Conservation (phyloP, 2,797 vertebrate genomes). For the Sebastes steindachneri region DNA sequence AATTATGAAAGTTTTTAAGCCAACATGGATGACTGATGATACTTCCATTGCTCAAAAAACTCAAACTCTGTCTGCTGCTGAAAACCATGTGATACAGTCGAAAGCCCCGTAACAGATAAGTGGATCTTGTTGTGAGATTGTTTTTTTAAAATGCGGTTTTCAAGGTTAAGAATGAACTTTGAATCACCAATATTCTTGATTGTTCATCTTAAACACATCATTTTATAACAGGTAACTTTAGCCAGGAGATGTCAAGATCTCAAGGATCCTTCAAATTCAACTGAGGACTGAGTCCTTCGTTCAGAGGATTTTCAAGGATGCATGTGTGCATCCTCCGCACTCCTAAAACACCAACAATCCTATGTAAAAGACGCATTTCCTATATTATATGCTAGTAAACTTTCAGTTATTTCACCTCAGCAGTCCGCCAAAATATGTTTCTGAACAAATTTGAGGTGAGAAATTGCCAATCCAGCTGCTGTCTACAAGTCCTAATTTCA, state of each 20-base stretch:
- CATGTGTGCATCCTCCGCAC: too few relatives aligned
- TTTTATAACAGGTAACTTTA: not conserved
- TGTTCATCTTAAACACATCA: fast-evolving
- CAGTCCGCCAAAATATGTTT: too few relatives aligned
- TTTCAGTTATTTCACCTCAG: too few relatives aligned
- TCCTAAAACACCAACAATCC: not conserved
- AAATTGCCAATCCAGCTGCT: too few relatives aligned
- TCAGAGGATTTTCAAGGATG: too few relatives aligned
- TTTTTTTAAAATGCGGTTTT: not conserved
- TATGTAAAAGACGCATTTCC: not conserved
- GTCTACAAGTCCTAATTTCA: not conserved
- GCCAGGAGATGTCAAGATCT: too few relatives aligned
- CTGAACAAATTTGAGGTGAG: too few relatives aligned
- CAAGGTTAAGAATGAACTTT: not conserved
- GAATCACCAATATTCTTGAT: not conserved
- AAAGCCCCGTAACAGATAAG: not conserved
- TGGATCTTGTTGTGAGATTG: not conserved
- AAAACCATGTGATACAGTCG: not conserved
- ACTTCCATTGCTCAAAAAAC: not conserved
- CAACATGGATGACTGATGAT: not conserved
- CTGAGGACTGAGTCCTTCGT: too few relatives aligned
- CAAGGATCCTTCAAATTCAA: not conserved
- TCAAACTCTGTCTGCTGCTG: not conserved
- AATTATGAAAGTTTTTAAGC: not conserved
- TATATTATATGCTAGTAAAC: too few relatives aligned